Evolutionary conservation across 2,797 vertebrate genomes (phyloP), one percentile per base, ranked within the genome.

Genomic region (Sebastes oblongus): DNA sequence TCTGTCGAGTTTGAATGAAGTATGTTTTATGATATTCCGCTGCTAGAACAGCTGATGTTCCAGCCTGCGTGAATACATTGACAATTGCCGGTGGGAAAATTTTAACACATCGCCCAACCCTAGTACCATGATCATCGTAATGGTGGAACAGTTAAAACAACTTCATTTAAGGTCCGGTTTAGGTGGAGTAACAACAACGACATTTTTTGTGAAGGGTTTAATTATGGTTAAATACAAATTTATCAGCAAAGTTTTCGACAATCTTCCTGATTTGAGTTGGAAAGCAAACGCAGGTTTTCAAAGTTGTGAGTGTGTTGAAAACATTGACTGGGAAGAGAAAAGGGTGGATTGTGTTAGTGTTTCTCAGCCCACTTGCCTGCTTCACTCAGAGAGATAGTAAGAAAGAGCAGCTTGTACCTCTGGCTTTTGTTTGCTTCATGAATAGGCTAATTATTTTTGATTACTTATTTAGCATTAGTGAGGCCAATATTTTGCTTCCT

Each of bases 371-470:
- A 1, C 39, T 50, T 8, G 16, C 18, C 62, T 60, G 27, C 27
- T 50, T 71, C 11, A 18, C 62, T 69, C 46, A 64, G 1, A 82
- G 50, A 61, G 18, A 50, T 25, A 18, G 22, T 50, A 2, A 20
- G n/a, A 61, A 32, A 32, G 11, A 73, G 36, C 11, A 72, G 29
- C 39, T 71, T 65, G 55, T 30, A 79, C 42, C 22, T 73, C 46
- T 59, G 46, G 54, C 78, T 67, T 72, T 70, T 78, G 70, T 85
- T 78, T 69, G 67, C 71, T 60, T 58, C 66, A 29, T 75, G 69
- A 83, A 72, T 74, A 61, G 39, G 12, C 20, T 36, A 66, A 87
- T 87, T 79, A 60, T 65, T 81, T 58, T 46, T 24, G 29, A 65
- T 80, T 54, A 56, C 66, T 66, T 55, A 67, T 72, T 71, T 39